A percentile compares a stretch with the other conserved stretches of the same genome.
Evolutionary conservation across 1,140 invertebrate species (phyloP).

Genomic region (Diachasma alloeum): DNA sequence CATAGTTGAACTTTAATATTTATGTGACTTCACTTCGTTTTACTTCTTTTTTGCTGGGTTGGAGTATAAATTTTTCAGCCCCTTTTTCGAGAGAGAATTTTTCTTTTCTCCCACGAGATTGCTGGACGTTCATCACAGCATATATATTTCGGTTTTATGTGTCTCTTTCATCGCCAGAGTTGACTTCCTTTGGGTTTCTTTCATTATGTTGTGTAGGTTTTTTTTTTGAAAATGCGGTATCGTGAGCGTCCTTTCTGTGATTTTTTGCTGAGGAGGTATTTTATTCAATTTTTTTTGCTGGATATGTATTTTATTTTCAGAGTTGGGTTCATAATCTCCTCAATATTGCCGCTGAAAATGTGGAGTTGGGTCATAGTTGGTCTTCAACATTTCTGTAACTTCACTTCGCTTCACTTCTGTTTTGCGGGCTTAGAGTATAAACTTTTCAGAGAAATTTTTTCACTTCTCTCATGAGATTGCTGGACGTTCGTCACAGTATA

Average conservation of each 20-base stretch:
- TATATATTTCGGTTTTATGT: neutral
- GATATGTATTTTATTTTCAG: no score
- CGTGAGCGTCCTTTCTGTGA: no score
- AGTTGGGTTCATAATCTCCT: no score
- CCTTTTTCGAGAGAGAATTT: no score
- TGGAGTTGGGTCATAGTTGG: no score
- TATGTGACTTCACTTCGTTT: no score
- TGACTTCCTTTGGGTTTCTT: neutral
- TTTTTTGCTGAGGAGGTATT: no score
- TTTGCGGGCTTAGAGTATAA: neutral
- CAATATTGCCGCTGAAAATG: no score
- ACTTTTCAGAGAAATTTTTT: neutral
- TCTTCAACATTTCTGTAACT: no score
- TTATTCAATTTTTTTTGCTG: no score
- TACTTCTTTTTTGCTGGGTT: neutral
- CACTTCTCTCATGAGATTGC: neutral
- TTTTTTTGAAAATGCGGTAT: no score
- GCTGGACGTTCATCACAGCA: neutral
- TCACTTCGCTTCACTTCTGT: neutral
- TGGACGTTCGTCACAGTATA: neutral
- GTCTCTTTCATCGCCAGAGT: neutral
- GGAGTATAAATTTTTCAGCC: neutral
- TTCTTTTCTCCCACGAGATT: constrained; percentile 9
- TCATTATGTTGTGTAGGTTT: neutral
- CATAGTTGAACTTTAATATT: no score